Percentiles rank a stretch among this genome's conserved stretches.
phyloP scores from a whole-genome alignment of 1,140 invertebrate genomes.

The Dryas iulia region DNA sequence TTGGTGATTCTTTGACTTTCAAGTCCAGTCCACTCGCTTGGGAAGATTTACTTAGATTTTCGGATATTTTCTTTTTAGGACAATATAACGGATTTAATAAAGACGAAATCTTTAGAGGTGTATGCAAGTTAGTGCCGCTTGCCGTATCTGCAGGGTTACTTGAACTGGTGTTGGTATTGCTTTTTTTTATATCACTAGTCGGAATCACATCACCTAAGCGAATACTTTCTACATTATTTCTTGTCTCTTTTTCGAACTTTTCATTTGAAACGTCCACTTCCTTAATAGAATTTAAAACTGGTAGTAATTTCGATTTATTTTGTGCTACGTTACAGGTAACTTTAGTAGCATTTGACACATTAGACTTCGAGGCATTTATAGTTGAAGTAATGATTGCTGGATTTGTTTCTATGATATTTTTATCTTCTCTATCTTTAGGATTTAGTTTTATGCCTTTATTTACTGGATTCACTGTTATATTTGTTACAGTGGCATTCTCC shows the following conservation, averaged over 20 bases:
- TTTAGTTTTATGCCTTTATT: not conserved
- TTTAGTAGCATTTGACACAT: not conserved
- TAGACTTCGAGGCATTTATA: not conserved
- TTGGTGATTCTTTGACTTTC: not conserved
- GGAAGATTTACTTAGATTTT: slow-evolving; percentile 13
- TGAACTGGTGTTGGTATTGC: not conserved
- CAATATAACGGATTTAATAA: slow-evolving; percentile 62
- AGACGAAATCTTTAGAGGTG: slow-evolving; percentile 63
- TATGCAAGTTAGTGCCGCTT: slow-evolving; percentile 34
- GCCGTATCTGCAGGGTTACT: slow-evolving; percentile 1
- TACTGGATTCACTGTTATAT: not conserved
- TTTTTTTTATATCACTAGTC: not conserved
- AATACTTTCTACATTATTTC: slow-evolving; percentile 11
- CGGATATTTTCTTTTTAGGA: slow-evolving; percentile 26
- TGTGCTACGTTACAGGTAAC: not conserved
- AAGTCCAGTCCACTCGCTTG: not conserved
- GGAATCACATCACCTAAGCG: slow-evolving; percentile 8
- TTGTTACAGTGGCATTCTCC: not conserved
- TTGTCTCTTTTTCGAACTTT: not conserved
- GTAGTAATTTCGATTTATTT: not conserved
- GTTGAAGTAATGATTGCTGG: not conserved
- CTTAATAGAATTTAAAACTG: not conserved
- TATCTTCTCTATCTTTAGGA: not conserved
- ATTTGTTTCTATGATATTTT: not conserved
- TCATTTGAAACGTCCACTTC: not conserved